phyloP scores from a whole-genome alignment of 1,140 invertebrate species.

The Sitobion miscanthi region DNA sequence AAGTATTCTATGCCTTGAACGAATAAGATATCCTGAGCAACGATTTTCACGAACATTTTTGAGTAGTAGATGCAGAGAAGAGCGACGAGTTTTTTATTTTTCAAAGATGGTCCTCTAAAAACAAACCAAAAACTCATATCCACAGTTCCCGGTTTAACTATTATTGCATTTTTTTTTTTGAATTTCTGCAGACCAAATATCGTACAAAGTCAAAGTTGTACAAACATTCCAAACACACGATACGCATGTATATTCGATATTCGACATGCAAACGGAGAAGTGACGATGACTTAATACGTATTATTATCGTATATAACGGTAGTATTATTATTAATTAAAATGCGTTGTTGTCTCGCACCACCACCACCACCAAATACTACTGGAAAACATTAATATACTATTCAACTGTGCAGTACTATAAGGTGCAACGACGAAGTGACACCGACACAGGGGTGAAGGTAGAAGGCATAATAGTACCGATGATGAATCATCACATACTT shows the following conservation, averaged over 20 bases:
- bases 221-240: neutral
- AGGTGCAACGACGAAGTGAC: neutral
- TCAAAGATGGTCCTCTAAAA: no score
- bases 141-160: no score
- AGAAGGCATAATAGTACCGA: neutral
- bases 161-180: no score
- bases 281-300: neutral
- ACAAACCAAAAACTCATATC: no score
- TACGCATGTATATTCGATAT: neutral
- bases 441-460: neutral
- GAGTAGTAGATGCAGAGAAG: no score
- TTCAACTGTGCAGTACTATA: neutral
- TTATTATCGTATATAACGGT: neutral
- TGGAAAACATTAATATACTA: neutral
- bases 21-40: no score
- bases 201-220: neutral
- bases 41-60: no score
- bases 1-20: no score
- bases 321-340: neutral
- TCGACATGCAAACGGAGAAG: neutral
- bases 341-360: neutral
- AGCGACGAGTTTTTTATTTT: no score
- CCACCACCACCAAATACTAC: neutral
- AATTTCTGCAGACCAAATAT: neutral
- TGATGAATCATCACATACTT: constrained; percentile 7